Conservation (phyloP, 2,113 vertebrate genomes). For the Podarcis muralis region DNA sequence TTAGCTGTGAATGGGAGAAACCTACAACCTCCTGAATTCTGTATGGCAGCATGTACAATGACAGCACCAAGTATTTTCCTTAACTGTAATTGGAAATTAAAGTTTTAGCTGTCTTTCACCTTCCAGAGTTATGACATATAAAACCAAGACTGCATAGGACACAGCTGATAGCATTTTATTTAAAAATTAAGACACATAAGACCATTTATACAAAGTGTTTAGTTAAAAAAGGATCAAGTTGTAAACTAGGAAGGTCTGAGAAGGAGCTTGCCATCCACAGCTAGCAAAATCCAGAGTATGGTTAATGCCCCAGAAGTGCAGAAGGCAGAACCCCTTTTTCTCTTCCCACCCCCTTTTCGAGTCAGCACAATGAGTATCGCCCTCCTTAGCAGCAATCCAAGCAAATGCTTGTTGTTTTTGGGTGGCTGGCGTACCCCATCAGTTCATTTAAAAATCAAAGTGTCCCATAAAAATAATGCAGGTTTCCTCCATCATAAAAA, state of each 20-base stretch:
- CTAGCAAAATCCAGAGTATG: constrained; percentile 8
- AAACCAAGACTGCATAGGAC: constrained; percentile 48
- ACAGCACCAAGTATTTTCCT: no score
- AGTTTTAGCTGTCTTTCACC: constrained; percentile 18
- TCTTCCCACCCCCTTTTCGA: constrained; percentile 14
- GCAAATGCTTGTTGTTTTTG: constrained; percentile 79
- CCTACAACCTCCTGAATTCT: background rate
- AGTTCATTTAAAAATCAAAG: constrained; percentile 66
- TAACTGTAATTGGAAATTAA: no score
- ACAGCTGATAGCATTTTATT: constrained; percentile 83
- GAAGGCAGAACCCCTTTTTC: constrained; percentile 57
- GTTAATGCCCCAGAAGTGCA: constrained; percentile 26
- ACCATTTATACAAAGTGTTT: constrained; percentile 84
- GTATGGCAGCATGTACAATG: background rate
- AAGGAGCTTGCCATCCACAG: constrained; percentile 53
- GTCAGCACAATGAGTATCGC: constrained; percentile 78
- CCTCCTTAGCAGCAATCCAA: constrained; percentile 93
- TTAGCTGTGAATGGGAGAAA: background rate
- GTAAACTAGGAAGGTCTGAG: constrained; percentile 68
- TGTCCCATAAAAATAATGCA: constrained; percentile 71
- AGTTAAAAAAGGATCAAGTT: constrained; percentile 73
- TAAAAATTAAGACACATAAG: constrained; percentile 85
- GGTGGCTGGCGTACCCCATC: constrained; percentile 82
- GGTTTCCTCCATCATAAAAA: constrained; percentile 49
- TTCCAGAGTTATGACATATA: constrained; percentile 26